Base-by-base conservation (phyloP, 30 jellyfish, hydroid and myxozoan genomes). In the Pseudorhiza aurosa region DNA sequence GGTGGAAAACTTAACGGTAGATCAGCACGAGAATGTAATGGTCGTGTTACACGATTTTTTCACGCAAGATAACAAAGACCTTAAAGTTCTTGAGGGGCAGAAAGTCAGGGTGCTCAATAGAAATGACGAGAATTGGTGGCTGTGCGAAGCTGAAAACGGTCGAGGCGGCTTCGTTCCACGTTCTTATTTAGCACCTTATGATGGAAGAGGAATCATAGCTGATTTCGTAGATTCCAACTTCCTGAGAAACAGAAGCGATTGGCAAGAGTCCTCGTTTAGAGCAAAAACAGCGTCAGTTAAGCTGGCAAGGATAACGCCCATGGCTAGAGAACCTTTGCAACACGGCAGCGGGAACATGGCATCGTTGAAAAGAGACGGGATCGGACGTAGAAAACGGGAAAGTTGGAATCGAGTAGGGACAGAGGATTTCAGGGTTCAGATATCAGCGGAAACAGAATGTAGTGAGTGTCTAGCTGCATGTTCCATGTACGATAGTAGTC, bases 111-210 rank as follows among this genome's bases (percentile, higher is more conserved):
- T 80, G n/a, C 43, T 80, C 28, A 80, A 80, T 51, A 80, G 26
- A 28, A 65, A 43, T 42, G 69, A 80, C 36, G 42, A 19, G 21
- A 11, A 50, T 0, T 80, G 91, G 91, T 80, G 91, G 91, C 65
- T 80, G 18, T 70, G 80, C 65, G 91, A 80, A 47, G 58, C 84
- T 18, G 91, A 80, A 39, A 58, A 80, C 30, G 91, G 91, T 5
- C 71, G 72, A n/a, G 91, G 69, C 33, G 91, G 91, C 0, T 80
- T 80, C 42, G 91, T 80, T 14, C 91, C 91, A 46, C 77, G 81
- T 4, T 64, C 37, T 12, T 49, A 49, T 22, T 42, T 80, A 18
- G 43, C 63, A 24, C 70, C 91, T 0, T 69, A 50, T 25, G 42
- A 30, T 22, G 58, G 35, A 2, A 43, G 47, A 0, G 63, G 12